A percentile compares a stretch with the other conserved stretches of the same genome.
phyloP scores from a whole-genome alignment of 2,888 invertebrate species.

The Drosophila lacicola region DNA sequence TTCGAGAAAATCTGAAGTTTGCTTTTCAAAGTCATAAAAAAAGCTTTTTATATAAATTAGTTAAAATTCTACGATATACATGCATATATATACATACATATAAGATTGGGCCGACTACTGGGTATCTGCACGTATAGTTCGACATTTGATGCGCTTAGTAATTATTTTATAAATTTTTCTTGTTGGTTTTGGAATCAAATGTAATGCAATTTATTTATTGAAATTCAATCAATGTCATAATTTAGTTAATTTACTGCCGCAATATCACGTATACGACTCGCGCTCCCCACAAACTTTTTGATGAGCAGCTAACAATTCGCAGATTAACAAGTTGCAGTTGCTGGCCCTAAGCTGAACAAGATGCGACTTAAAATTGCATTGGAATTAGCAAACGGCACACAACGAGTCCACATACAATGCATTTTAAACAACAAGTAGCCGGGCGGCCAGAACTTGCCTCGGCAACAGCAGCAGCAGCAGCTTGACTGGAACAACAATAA shows the following conservation, averaged over 20 bases:
- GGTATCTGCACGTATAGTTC: neutral
- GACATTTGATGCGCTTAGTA: neutral
- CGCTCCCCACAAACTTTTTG: too few relatives aligned
- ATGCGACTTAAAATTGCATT: slow-evolving; percentile 50
- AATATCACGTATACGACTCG: slow-evolving; percentile 30
- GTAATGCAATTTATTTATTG: neutral
- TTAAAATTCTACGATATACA: too few relatives aligned
- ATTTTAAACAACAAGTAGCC: slow-evolving; percentile 69
- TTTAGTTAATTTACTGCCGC: neutral
- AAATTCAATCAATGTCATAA: neutral
- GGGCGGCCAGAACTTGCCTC: slow-evolving; percentile 3
- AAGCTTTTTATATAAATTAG: too few relatives aligned
- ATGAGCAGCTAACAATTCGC: slow-evolving; percentile 4
- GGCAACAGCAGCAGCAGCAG: too few relatives aligned
- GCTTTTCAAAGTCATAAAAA: too few relatives aligned
- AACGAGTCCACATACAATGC: slow-evolving; percentile 51
- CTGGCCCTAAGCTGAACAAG: slow-evolving; percentile 4
- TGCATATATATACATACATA: too few relatives aligned
- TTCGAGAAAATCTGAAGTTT: too few relatives aligned
- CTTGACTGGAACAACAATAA: slow-evolving; percentile 36
- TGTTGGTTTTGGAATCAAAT: neutral
- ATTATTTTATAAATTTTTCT: neutral
- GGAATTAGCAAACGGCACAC: slow-evolving; percentile 24
- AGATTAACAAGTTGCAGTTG: neutral
- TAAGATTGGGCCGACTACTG: too few relatives aligned